phyloP scores from a whole-genome alignment of 2,113 vertebrate genomes.

The Ceyx melanurus region DNA sequence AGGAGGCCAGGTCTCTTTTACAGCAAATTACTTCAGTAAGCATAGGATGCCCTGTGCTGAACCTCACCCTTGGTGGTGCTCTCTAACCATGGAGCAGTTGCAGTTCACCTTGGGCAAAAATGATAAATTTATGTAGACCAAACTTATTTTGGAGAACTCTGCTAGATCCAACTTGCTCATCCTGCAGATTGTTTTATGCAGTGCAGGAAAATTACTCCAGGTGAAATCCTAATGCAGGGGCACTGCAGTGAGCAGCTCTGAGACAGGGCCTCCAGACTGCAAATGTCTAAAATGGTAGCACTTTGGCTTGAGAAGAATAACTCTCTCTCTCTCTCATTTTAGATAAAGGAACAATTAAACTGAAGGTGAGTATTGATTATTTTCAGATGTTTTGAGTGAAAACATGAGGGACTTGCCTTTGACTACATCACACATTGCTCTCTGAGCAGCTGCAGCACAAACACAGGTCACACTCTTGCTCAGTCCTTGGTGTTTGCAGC shows the following conservation, averaged over 20 bases:
- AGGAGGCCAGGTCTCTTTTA: background rate
- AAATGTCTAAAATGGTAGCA: background rate
- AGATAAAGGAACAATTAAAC: slow-evolving; percentile 91
- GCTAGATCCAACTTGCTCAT: background rate
- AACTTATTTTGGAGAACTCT: background rate
- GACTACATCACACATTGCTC: background rate
- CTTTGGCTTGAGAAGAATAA: background rate
- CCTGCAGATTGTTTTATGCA: background rate
- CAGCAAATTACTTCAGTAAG: background rate
- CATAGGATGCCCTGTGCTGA: background rate
- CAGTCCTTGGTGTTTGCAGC: no score
- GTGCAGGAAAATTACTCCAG: background rate
- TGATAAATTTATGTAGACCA: background rate
- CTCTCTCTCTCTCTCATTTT: slow-evolving; percentile 33
- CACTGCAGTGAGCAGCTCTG: background rate
- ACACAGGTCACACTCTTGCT: background rate
- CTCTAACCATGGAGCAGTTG: background rate
- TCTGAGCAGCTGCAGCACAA: background rate
- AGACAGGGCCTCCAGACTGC: background rate
- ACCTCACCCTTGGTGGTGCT: background rate
- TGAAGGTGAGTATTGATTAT: slow-evolving; percentile 83
- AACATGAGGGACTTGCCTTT: background rate
- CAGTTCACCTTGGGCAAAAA: background rate
- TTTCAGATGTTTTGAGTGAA: background rate
- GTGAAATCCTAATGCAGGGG: background rate